These are phyloP conservation scores for Motacilla tschutschensis DNA, from an alignment of 2,113 vertebrate species.

Conservation along the genomic window DNA sequence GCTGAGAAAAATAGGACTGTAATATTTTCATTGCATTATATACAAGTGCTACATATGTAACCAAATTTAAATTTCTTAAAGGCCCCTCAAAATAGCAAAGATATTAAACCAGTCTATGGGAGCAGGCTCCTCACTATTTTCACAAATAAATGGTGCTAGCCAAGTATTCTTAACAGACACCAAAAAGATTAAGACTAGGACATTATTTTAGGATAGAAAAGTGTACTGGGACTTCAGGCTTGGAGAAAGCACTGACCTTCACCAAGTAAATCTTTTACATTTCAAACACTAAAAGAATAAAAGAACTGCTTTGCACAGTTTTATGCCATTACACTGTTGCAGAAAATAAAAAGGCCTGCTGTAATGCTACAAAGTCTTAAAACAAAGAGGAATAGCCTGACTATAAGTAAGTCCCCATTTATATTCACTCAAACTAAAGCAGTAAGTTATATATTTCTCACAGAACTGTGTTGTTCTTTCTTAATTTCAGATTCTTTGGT, in stretches of 20 bases:
- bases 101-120: not conserved
- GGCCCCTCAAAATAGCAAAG: not conserved
- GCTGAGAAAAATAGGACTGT: not conserved
- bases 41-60: not conserved
- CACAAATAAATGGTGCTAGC: not conserved
- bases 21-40: not conserved
- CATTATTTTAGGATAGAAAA: not conserved
- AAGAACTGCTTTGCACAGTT: not conserved
- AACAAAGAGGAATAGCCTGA: not conserved
- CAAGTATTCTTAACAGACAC: not conserved
- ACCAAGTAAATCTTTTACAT: not conserved
- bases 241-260: not conserved
- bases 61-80: not conserved
- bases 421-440: not conserved
- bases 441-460: not conserved
- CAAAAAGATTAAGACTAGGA: not conserved
- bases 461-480: not conserved
- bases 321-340: not conserved
- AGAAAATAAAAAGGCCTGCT: not conserved
- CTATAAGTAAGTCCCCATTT: not conserved
- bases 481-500: not conserved
- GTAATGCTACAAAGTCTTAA: not conserved
- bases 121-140: not conserved
- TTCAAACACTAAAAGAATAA: not conserved
- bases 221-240: not conserved